Evolutionary conservation across 2,797 vertebrate species (phyloP), one percentile per base, ranked within the genome.

Genomic region (Sebastes paucispinis): DNA sequence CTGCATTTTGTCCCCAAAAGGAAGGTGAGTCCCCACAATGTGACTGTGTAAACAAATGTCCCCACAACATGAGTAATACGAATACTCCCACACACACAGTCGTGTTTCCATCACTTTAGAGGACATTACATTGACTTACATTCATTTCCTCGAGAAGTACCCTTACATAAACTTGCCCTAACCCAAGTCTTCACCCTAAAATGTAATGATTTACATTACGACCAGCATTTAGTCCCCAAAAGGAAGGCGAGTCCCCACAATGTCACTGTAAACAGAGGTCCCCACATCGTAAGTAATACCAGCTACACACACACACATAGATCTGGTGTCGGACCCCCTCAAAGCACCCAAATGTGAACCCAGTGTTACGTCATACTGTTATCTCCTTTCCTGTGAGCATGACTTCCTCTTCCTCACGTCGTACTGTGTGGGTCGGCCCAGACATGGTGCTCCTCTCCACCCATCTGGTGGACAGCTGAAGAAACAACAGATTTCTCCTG

Each of bases 401-500:
- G 87, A 84, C 78, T 73, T 87, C 71, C 59, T 73, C 74, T 78
- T 81, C 72, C 65, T 87, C 70, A 75, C 58, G 43, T 85, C 71
- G 73, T 59, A 67, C 52, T 62, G 39, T 83, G 81, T 72, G 75
- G 59, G 71, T 91, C 85, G 82, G 76, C 80, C 91, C 84, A 79
- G 82, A 91, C 82, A 84, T 47, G 91, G 89, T 92, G 92, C 92
- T 94, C 88, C 88, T 87, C 62, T 85, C 75, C 57, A 77, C 58
- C 72, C 73, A 54, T 59, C 47, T 68, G 74, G 68, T 92, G 89
- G 83, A 79, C 81, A 68, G 67, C 73, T 82, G 76, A 84, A 79
- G 78, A 27, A 83, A 57, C 29, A 47, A 69, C 66, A 73, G 10
- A 22, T 62, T 67, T 80, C 50, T 80, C 32, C 60, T 58, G 29